phyloP scores from a whole-genome alignment of 2,888 invertebrate genomes.

The Andrena chrysosceles region DNA sequence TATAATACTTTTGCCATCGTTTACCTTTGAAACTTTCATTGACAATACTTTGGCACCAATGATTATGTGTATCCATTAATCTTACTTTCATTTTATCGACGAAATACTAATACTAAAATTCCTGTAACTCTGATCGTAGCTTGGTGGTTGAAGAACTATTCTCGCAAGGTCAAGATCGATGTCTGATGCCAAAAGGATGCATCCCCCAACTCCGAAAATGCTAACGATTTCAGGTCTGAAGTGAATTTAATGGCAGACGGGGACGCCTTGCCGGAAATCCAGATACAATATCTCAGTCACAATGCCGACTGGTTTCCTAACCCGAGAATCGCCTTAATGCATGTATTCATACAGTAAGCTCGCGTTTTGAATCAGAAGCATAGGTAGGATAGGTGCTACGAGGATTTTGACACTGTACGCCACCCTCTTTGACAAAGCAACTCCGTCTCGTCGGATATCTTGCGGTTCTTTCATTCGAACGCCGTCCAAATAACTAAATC shows the following conservation, averaged over 20 bases:
- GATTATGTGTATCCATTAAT: too few relatives aligned
- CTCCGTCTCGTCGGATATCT: conserved; percentile 36
- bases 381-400: conserved; percentile 46
- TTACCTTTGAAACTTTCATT: too few relatives aligned
- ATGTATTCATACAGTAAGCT: conserved; percentile 78
- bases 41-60: too few relatives aligned
- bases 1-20: too few relatives aligned
- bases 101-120: neutral
- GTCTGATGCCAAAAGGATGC: neutral
- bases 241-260: conserved; percentile 51
- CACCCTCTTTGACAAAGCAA: conserved; percentile 63
- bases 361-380: conserved; percentile 71
- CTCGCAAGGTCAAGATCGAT: neutral
- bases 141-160: neutral
- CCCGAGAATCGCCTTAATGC: conserved; percentile 74
- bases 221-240: conserved; percentile 35
- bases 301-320: conserved; percentile 24
- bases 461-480: conserved; percentile 32
- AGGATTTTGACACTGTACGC: conserved; percentile 48
- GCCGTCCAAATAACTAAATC: conserved; percentile 32
- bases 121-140: neutral
- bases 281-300: conserved; percentile 58
- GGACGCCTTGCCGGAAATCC: conserved; percentile 64
- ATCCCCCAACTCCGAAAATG: conserved; percentile 25
- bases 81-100: neutral